Percentiles rank a stretch among this genome's conserved stretches.
These are phyloP conservation scores for Platyscapa corneri DNA, from an alignment of 1,140 invertebrate genomes.

Conservation along the genomic window DNA sequence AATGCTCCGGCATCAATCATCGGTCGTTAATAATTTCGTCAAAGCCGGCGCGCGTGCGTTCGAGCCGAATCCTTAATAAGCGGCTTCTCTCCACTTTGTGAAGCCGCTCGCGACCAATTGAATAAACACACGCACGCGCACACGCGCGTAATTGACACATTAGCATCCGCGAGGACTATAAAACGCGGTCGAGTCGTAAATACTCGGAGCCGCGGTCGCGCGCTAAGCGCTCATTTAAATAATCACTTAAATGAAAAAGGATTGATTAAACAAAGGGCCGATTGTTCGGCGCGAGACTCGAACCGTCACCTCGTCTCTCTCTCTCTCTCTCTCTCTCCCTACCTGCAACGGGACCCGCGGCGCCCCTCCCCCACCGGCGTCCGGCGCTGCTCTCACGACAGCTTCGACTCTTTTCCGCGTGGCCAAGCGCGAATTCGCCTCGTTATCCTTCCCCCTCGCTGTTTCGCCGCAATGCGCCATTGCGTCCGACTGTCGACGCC, in stretches of 20 bases:
- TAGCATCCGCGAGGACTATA: constrained; percentile 28
- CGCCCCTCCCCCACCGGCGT: background rate
- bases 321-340: too few relatives aligned
- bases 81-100: background rate
- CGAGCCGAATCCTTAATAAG: constrained; percentile 24
- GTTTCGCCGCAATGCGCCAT: too few relatives aligned
- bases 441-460: too few relatives aligned
- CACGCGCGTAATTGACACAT: constrained; percentile 39
- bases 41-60: background rate
- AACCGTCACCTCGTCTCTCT: background rate
- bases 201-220: constrained; percentile 11
- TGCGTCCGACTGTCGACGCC: too few relatives aligned
- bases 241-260: constrained; percentile 43
- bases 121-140: constrained; percentile 8
- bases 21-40: constrained; percentile 45
- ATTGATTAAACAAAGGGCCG: constrained; percentile 48
- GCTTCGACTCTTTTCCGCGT: too few relatives aligned
- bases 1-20: constrained; percentile 36
- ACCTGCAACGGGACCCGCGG: background rate
- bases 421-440: too few relatives aligned
- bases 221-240: constrained; percentile 36
- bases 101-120: constrained; percentile 37
- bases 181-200: background rate
- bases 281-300: constrained; percentile 41
- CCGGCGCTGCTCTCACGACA: background rate